Percentiles rank a stretch among this genome's conserved stretches.
These are phyloP conservation scores for Macrophya annulata DNA, from an alignment of 2,888 invertebrate species.

Conservation along the genomic window DNA sequence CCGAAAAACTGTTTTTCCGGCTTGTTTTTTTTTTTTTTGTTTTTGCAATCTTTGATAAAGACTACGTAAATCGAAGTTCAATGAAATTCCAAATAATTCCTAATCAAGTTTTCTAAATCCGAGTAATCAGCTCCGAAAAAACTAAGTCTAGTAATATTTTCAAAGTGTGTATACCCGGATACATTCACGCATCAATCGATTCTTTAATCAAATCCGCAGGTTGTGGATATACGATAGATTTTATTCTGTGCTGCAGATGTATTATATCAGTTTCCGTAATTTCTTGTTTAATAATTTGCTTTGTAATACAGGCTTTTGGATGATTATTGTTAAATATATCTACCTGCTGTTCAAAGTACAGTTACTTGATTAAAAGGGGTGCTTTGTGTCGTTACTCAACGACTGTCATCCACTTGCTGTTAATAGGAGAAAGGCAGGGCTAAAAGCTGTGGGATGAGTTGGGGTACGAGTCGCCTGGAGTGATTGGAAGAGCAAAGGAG, in stretches of 20 bases:
- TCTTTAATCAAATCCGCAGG: too few relatives aligned
- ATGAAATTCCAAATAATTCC: background rate
- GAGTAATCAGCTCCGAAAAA: too few relatives aligned
- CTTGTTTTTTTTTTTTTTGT: too few relatives aligned
- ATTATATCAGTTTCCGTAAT: background rate
- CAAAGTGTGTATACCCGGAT: too few relatives aligned
- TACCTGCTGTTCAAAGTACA: slow-evolving; percentile 27
- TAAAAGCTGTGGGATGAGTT: background rate
- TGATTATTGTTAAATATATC: background rate
- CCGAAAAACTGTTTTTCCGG: too few relatives aligned
- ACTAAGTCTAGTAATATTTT: too few relatives aligned
- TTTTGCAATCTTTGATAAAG: too few relatives aligned
- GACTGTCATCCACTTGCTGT: slow-evolving; percentile 49
- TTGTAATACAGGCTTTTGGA: background rate
- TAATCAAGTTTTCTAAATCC: too few relatives aligned
- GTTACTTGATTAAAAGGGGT: slow-evolving; percentile 48
- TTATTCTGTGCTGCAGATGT: background rate
- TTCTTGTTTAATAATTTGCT: slow-evolving; percentile 5
- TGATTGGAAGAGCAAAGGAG: slow-evolving; percentile 27
- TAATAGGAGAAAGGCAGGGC: slow-evolving; percentile 35
- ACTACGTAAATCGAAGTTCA: too few relatives aligned
- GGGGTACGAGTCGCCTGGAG: background rate
- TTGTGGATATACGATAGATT: too few relatives aligned
- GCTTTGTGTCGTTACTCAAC: slow-evolving; percentile 43
- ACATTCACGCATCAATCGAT: too few relatives aligned